A percentile compares a stretch with the other conserved stretches of the same genome.
Evolutionary conservation across 1,140 invertebrate genomes (phyloP).

Genomic region (Achatina immaculata): DNA sequence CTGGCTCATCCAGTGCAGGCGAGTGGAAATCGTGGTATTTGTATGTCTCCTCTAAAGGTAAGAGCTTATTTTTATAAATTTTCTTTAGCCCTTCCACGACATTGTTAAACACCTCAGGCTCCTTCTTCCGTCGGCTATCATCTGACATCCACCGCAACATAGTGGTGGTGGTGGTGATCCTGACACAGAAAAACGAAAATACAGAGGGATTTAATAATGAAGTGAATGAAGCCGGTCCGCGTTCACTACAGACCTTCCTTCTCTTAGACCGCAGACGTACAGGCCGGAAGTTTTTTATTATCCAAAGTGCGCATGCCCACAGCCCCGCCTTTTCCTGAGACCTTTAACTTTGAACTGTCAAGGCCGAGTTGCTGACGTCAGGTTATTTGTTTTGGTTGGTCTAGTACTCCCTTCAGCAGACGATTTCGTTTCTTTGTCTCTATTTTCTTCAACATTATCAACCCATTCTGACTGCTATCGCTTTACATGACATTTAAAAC

Average conservation of each 20-base stretch:
- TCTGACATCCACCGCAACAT: constrained; percentile 64
- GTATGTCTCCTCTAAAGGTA: constrained; percentile 93
- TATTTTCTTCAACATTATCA: too few species aligned
- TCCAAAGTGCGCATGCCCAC: constrained; percentile 20
- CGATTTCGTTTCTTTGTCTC: too few species aligned
- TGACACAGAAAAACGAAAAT: neutral
- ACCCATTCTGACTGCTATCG: too few species aligned
- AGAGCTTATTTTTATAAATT: constrained; percentile 90
- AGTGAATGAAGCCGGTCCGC: neutral
- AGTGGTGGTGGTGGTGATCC: constrained; percentile 16
- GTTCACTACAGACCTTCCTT: too few species aligned
- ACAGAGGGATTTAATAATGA: neutral
- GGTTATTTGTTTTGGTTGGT: constrained; percentile 14
- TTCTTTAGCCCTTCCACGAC: constrained; percentile 81
- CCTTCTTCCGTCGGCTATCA: constrained; percentile 75
- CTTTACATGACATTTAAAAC: too few species aligned
- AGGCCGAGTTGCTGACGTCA: constrained; percentile 33
- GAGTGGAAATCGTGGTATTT: constrained; percentile 98
- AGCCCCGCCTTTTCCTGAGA: constrained; percentile 44
- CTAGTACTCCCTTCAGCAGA: too few species aligned
- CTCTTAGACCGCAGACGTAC: neutral
- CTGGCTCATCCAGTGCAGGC: constrained; percentile 91
- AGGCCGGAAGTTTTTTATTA: constrained; percentile 25
- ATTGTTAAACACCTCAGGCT: constrained; percentile 81
- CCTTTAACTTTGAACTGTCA: constrained; percentile 39